Evolutionary conservation across 2,888 invertebrate genomes (phyloP).

Genomic region (Tetheella fluctuosa): DNA sequence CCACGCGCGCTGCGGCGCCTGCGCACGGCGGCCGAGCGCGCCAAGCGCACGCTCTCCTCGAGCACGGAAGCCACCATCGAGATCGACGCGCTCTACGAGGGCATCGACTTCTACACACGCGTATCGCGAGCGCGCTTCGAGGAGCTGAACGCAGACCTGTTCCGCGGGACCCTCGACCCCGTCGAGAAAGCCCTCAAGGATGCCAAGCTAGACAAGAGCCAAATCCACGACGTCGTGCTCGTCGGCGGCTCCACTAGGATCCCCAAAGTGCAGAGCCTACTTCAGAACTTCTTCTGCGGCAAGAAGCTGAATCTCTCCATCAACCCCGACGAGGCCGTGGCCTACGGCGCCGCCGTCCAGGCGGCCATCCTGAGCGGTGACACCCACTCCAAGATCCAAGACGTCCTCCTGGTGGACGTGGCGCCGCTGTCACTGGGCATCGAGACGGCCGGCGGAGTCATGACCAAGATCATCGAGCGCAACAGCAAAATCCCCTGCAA

Average conservation of each 20-base stretch:
- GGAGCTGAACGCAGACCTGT: slow-evolving; percentile 88
- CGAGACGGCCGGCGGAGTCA: slow-evolving; percentile 93
- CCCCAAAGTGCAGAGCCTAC: slow-evolving; percentile 89
- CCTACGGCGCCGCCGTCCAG: slow-evolving; percentile 90
- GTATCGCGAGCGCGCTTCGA: slow-evolving; percentile 90
- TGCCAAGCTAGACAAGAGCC: slow-evolving; percentile 90
- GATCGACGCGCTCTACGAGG: slow-evolving; percentile 90
- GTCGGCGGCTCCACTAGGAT: slow-evolving; percentile 93
- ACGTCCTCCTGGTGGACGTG: slow-evolving; percentile 85
- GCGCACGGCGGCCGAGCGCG: slow-evolving; percentile 90
- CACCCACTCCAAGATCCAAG: slow-evolving; percentile 89
- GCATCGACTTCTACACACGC: slow-evolving; percentile 87
- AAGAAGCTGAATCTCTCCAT: slow-evolving; percentile 89
- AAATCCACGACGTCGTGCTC: slow-evolving; percentile 91
- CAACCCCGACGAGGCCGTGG: slow-evolving; percentile 92
- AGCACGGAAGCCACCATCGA: slow-evolving; percentile 90
- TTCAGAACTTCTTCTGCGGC: slow-evolving; percentile 90
- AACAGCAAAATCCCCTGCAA: slow-evolving; percentile 89
- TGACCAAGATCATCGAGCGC: slow-evolving; percentile 90
- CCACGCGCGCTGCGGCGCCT: slow-evolving; percentile 87
- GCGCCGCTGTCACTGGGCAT: slow-evolving; percentile 88
- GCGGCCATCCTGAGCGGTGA: slow-evolving; percentile 89
- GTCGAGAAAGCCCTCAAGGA: slow-evolving; percentile 91
- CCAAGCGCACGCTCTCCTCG: slow-evolving; percentile 90
- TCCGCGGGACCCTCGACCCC: slow-evolving; percentile 89